Evolutionary conservation across 2,888 invertebrate genomes (phyloP).

Genomic region (Lithophane leautieri): DNA sequence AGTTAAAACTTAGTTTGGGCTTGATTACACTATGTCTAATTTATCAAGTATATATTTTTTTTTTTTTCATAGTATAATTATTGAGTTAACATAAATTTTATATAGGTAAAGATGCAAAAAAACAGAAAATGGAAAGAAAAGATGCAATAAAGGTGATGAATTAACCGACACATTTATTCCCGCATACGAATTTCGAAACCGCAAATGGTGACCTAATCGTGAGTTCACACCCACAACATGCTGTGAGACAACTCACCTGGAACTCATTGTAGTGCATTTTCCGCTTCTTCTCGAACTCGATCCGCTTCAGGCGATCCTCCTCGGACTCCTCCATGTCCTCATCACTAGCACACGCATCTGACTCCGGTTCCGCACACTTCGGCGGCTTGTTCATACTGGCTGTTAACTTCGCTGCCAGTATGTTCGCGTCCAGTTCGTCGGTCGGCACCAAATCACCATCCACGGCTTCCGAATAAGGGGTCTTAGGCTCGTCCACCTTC

Average conservation of each 20-base stretch:
- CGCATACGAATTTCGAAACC: constrained; percentile 31
- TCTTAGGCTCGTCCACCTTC: constrained; percentile 99
- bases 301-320: constrained; percentile 92
- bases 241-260: constrained; percentile 76
- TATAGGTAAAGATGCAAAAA: background rate
- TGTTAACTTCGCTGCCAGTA: constrained; percentile 93
- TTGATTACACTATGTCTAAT: background rate
- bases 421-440: constrained; percentile 92
- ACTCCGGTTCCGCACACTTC: constrained; percentile 84
- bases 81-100: constrained; percentile 8
- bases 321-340: constrained; percentile 91
- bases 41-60: too few relatives aligned
- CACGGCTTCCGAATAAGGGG: constrained; percentile 93
- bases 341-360: constrained; percentile 89
- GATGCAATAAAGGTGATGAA: constrained; percentile 9
- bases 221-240: constrained; percentile 45
- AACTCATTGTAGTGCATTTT: constrained; percentile 99
- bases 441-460: constrained; percentile 91
- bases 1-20: background rate
- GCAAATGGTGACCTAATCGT: constrained; percentile 59
- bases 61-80: too few relatives aligned
- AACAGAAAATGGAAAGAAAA: too few relatives aligned
- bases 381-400: constrained; percentile 89
- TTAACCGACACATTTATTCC: constrained; percentile 3
- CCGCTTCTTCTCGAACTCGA: constrained; percentile 97